Conservation (phyloP, 2,113 vertebrate species). For the Oplegnathus fasciatus region DNA sequence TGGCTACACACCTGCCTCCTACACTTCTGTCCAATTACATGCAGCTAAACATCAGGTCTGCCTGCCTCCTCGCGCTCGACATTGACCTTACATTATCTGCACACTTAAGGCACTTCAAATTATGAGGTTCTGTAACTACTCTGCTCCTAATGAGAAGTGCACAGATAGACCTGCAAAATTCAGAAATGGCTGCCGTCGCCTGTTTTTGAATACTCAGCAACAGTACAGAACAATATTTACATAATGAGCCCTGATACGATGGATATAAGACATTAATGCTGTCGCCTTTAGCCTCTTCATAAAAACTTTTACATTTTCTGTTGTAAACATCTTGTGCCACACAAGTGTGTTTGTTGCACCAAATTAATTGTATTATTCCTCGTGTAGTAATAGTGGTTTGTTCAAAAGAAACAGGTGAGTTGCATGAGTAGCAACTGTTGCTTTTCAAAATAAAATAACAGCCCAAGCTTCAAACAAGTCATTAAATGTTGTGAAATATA, state of each 20-base stretch:
- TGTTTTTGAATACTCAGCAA: constrained; percentile 14
- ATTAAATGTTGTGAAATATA: constrained; percentile 12
- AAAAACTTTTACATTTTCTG: background rate
- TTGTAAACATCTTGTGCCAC: background rate
- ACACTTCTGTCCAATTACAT: constrained; percentile 78
- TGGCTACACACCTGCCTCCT: constrained; percentile 82
- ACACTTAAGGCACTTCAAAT: constrained; percentile 54
- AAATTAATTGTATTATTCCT: too few species aligned
- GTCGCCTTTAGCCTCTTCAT: background rate
- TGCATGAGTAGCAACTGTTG: background rate
- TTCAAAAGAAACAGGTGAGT: background rate
- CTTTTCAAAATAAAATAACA: background rate
- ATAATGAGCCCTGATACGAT: background rate
- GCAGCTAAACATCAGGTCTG: constrained; percentile 71
- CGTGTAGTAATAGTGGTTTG: background rate
- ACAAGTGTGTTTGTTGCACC: too few species aligned
- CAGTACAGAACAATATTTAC: background rate
- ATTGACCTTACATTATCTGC: constrained; percentile 56
- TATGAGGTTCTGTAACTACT: constrained; percentile 63
- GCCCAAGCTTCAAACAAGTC: background rate
- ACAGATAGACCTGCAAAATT: constrained; percentile 10
- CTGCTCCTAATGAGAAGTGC: constrained; percentile 23
- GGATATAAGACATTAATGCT: background rate
- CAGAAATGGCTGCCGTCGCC: background rate
- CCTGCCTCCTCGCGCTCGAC: constrained; percentile 42